Evolutionary conservation across 2,888 invertebrate species (phyloP).

Genomic region (Aporophyla lueneburgensis): DNA sequence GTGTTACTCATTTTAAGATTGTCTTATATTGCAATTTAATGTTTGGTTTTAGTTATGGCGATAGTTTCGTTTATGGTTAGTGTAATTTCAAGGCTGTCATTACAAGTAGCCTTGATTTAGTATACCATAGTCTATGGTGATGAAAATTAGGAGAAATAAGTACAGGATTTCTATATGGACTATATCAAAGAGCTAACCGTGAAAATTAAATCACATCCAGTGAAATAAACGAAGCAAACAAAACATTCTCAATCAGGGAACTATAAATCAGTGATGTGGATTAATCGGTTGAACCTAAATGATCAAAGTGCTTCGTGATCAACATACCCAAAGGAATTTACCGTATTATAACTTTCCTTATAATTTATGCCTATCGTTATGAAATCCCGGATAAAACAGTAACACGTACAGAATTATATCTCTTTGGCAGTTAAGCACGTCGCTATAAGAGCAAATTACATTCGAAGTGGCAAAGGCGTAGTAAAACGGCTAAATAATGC

Average conservation of each 20-base stretch:
- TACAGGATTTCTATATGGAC: background rate
- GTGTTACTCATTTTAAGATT: conserved; percentile 43
- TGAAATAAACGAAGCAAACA: background rate
- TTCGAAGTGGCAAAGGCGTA: conserved; percentile 45
- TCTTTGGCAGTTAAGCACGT: conserved; percentile 54
- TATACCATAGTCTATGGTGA: background rate
- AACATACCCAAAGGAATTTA: conserved; percentile 25
- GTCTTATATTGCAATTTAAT: conserved; percentile 20
- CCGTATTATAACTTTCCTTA: conserved; percentile 24
- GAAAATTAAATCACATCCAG: background rate
- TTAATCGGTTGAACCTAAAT: background rate
- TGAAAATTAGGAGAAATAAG: background rate
- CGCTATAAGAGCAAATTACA: conserved; percentile 49
- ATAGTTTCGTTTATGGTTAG: conserved; percentile 8
- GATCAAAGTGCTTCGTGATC: conserved; percentile 12
- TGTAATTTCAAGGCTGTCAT: conserved; percentile 21
- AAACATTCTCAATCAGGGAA: conserved; percentile 8
- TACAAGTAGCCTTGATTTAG: background rate
- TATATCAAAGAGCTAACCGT: background rate
- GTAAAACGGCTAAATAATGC: conserved; percentile 64
- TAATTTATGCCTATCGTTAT: conserved; percentile 47
- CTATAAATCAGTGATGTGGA: background rate
- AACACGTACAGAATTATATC: conserved; percentile 58
- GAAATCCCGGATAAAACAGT: conserved; percentile 49
- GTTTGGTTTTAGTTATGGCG: conserved; percentile 18